phyloP scores from a whole-genome alignment of 23 tunicate species.

The Trididemnum nubilum region DNA sequence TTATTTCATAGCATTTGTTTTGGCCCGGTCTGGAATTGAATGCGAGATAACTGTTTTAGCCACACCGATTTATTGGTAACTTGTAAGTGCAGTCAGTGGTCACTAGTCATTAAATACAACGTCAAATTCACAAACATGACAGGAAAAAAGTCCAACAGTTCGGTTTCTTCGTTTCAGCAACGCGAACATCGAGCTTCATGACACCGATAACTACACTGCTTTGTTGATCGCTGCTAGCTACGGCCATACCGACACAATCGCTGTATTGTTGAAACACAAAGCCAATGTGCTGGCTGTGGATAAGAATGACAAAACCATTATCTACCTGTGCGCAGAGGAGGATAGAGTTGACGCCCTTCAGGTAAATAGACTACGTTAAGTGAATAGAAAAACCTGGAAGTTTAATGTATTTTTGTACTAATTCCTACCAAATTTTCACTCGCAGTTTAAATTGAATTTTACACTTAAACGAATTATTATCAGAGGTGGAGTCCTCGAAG shows the following conservation, averaged over 20 bases:
- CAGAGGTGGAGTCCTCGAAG: too few species aligned
- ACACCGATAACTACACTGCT: slow-evolving; percentile 77
- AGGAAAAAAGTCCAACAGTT: too few species aligned
- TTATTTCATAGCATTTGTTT: too few species aligned
- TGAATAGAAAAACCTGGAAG: background rate
- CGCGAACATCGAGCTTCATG: slow-evolving; percentile 75
- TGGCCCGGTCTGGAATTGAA: too few species aligned
- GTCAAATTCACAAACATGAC: too few species aligned
- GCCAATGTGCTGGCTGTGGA: slow-evolving; percentile 85
- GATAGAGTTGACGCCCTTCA: slow-evolving; percentile 70
- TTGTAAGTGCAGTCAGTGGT: too few species aligned
- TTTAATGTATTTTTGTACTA: background rate
- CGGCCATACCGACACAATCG: slow-evolving; percentile 79
- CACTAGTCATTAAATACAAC: too few species aligned
- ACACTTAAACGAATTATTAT: too few species aligned
- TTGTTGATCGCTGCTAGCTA: slow-evolving; percentile 85
- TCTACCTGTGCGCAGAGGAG: slow-evolving; percentile 88
- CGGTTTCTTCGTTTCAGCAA: slow-evolving; percentile 69
- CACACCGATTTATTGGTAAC: too few species aligned
- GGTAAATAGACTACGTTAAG: slow-evolving; percentile 17
- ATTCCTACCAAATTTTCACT: background rate
- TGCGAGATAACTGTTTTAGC: too few species aligned
- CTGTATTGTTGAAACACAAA: slow-evolving; percentile 57
- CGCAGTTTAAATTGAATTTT: background rate
- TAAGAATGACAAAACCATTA: slow-evolving; percentile 70